Conservation (phyloP, 2,113 vertebrate species). For the Hiodon alosoides region DNA sequence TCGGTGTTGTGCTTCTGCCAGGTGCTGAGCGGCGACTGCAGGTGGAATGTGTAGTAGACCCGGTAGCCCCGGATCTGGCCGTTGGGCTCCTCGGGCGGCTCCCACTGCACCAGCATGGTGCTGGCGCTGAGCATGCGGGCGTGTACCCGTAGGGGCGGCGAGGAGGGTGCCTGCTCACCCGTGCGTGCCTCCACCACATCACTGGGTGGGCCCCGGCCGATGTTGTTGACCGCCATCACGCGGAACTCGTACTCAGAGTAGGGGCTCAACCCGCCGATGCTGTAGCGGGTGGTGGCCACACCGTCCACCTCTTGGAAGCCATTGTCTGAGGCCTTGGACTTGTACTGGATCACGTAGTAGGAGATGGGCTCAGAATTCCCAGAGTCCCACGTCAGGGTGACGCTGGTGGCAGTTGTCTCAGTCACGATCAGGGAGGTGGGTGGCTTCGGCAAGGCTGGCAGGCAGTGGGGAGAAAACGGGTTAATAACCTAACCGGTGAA, state of each 20-base stretch:
- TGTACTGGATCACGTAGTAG: constrained; percentile 93
- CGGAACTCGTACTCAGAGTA: constrained; percentile 90
- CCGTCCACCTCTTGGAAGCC: constrained; percentile 93
- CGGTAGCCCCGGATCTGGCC: constrained; percentile 86
- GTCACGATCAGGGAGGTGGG: constrained; percentile 83
- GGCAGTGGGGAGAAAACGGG: not conserved
- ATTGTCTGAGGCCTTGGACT: constrained; percentile 70
- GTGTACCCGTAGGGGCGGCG: constrained; percentile 81
- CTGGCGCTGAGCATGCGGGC: constrained; percentile 87
- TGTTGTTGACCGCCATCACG: constrained; percentile 87
- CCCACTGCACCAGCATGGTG: constrained; percentile 94
- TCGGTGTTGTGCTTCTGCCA: constrained; percentile 92
- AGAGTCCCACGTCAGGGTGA: constrained; percentile 95
- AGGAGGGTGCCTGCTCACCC: constrained; percentile 90
- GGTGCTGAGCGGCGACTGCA: constrained; percentile 67
- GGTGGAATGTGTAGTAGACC: constrained; percentile 79
- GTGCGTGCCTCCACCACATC: constrained; percentile 76
- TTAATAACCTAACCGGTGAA: not conserved
- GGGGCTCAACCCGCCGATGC: constrained; percentile 92
- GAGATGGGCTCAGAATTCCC: constrained; percentile 88
- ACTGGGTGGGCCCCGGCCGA: constrained; percentile 83
- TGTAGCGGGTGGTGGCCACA: constrained; percentile 96
- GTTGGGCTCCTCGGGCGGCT: constrained; percentile 88
- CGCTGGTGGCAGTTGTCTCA: constrained; percentile 95
- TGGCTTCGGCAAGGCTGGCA: constrained; percentile 82